Evolutionary conservation across 1,140 invertebrate genomes (phyloP).

Genomic region (Formica selysi): DNA sequence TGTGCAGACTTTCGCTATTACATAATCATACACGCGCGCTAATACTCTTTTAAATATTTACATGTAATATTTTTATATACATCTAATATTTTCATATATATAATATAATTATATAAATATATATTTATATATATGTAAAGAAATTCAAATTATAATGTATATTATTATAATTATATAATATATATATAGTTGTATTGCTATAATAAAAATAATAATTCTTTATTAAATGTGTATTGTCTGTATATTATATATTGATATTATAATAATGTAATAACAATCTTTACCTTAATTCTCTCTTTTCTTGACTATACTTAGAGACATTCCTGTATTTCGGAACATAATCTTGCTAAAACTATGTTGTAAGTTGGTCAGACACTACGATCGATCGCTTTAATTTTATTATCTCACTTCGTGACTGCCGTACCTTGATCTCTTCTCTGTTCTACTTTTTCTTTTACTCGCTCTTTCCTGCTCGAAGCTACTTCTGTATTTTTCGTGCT

Average conservation of each 20-base stretch:
- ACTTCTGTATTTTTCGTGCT: constrained; percentile 41
- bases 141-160: too few species aligned
- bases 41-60: not conserved
- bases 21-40: not conserved
- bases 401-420: constrained; percentile 71
- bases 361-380: constrained; percentile 64
- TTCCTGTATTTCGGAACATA: constrained; percentile 40
- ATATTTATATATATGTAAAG: too few species aligned
- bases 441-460: constrained; percentile 17
- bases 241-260: constrained; percentile 11
- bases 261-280: not conserved
- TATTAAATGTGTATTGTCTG: not conserved
- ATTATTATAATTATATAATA: not conserved
- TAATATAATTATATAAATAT: too few species aligned
- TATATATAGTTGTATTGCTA: not conserved
- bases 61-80: not conserved
- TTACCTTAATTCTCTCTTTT: not conserved
- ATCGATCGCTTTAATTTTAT: constrained; percentile 79
- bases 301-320: too few species aligned
- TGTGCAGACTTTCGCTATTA: not conserved
- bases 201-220: not conserved
- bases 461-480: constrained; percentile 1
- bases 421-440: constrained; percentile 35
- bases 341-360: constrained; percentile 53
- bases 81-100: too few species aligned